A percentile compares a stretch with the other conserved stretches of the same genome.
Conservation (phyloP, 2,113 vertebrate species). For the Tauraco erythrolophus region DNA sequence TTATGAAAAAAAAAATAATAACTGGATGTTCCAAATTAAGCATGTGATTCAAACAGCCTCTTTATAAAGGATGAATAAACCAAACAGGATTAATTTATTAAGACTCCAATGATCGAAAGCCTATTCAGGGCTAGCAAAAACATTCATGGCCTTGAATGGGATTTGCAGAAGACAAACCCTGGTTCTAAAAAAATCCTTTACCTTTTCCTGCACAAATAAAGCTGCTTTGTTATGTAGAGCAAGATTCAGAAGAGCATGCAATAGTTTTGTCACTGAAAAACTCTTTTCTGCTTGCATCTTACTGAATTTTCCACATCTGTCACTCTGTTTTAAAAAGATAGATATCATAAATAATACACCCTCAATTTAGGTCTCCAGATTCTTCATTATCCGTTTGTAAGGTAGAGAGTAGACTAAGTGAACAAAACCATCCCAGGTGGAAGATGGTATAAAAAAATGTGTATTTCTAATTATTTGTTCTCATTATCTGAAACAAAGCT, state of each 20-base stretch:
- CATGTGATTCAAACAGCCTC: slow-evolving; percentile 23
- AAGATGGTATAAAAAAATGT: neutral
- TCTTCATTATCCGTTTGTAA: neutral
- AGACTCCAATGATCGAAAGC: neutral
- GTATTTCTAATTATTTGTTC: neutral
- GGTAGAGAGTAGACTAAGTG: neutral
- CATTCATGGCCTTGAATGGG: neutral
- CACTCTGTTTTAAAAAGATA: neutral
- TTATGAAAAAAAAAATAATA: neutral
- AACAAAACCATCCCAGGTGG: neutral
- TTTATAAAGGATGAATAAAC: slow-evolving; percentile 27
- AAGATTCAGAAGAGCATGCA: neutral
- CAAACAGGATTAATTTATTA: neutral
- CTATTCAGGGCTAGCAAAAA: neutral
- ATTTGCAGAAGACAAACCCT: neutral
- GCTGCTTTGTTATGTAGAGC: neutral
- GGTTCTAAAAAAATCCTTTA: neutral
- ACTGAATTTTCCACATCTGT: neutral
- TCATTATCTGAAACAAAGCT: neutral
- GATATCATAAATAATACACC: neutral
- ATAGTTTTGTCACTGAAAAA: neutral
- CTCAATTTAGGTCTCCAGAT: neutral
- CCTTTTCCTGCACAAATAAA: neutral
- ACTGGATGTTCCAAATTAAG: slow-evolving; percentile 19
- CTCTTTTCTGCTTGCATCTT: neutral